phyloP scores from a whole-genome alignment of 2,888 invertebrate genomes.

The Clitarchus hookeri region DNA sequence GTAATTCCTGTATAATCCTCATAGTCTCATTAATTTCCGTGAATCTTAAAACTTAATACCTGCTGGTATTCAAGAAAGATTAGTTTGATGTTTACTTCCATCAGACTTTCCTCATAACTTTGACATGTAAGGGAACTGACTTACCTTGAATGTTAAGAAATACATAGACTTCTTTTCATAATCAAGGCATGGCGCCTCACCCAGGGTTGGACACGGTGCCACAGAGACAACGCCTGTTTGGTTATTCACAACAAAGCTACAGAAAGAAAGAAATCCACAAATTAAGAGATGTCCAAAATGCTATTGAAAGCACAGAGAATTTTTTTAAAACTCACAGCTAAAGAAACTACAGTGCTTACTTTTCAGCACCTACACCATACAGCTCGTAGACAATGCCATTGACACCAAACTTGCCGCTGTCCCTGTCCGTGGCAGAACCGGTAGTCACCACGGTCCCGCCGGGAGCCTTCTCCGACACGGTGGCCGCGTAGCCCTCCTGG shows the following conservation, averaged over 20 bases:
- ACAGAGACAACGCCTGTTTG: slow-evolving; percentile 82
- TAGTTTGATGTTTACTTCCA: too few relatives aligned
- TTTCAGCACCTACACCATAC: slow-evolving; percentile 79
- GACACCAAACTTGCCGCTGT: slow-evolving; percentile 80
- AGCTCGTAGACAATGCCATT: slow-evolving; percentile 83
- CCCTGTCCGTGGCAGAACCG: slow-evolving; percentile 81
- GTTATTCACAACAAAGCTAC: slow-evolving; percentile 73
- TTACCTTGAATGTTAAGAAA: slow-evolving; percentile 80
- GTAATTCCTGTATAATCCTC: too few relatives aligned
- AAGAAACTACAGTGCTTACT: slow-evolving; percentile 51
- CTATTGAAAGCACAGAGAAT: neutral
- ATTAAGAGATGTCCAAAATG: neutral
- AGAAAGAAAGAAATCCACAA: slow-evolving; percentile 31
- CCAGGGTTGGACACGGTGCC: slow-evolving; percentile 71
- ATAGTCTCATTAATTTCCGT: too few relatives aligned
- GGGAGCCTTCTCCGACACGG: slow-evolving; percentile 71
- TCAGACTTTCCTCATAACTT: too few relatives aligned
- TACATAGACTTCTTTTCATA: slow-evolving; percentile 82
- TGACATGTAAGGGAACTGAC: slow-evolving; percentile 3
- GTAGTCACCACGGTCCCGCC: slow-evolving; percentile 72
- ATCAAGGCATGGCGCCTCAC: slow-evolving; percentile 76
- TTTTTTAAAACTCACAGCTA: neutral
- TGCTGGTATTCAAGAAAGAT: too few relatives aligned
- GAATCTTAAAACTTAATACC: too few relatives aligned
- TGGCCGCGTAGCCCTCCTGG: slow-evolving; percentile 72